Base-by-base conservation (phyloP, 1,140 invertebrate species). In the Eupeodes corollae region DNA sequence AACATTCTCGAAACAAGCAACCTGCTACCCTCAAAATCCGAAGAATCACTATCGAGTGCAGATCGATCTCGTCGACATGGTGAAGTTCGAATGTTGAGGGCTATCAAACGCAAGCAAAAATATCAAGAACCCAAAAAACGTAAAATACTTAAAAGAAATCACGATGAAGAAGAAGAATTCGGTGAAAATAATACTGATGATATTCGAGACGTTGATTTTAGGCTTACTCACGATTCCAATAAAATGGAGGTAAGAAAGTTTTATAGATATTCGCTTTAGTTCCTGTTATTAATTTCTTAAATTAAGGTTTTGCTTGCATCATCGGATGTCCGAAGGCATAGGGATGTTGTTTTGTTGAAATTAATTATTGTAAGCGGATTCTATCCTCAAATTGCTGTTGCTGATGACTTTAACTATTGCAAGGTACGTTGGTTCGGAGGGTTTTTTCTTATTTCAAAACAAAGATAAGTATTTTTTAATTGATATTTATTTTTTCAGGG, bases 331-430 rank as follows among this genome's bases (percentile, higher is more conserved):
- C 81, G 80, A 15, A 88, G 82, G 49, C 80, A 85, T 42, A 78
- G 84, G 48, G 91, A 97, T 65, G 70, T 96, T n/a, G 79, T 84
- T 43, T 79, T 94, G 68, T 67, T 93, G 11, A 93, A 98, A 74
- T 63, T 96, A 31, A 89, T 97, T 48, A 68, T 97, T 2, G 86
- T 84, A 53, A 86, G 88, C 73, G 92, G 92, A 8, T 72, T 98
- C 15, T 97, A 97, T 71, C 93, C 93, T 9, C 91, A 96, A 71
- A 73, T 96, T 43, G 89, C 91, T 6, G 77, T 93, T 37, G 78
- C 87, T 12, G 94, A 98, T 72, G 88, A 94, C 57, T 88, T 86
- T 57, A 98, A 98, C 70, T 84, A 87, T 58, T 91, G 83, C 59
- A 95, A 93, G 75, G 80, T n/a, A n/a, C 82, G n/a, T 26, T 26